phyloP scores from a whole-genome alignment of 2,113 vertebrate genomes.

The Manacus vitellinus region DNA sequence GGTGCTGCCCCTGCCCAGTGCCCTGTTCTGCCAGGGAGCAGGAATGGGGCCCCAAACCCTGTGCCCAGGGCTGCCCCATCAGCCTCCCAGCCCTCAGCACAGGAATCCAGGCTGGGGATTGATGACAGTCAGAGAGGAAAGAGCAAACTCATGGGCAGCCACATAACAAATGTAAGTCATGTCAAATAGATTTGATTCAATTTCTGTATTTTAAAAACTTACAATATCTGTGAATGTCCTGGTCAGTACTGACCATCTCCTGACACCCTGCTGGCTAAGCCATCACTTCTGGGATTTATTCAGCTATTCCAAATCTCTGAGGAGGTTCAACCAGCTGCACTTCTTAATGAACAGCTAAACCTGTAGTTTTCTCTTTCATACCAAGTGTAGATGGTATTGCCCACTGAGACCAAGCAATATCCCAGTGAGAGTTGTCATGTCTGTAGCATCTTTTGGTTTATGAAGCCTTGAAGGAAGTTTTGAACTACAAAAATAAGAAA shows the following conservation, averaged over 20 bases:
- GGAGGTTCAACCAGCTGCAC: background rate
- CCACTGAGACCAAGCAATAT: background rate
- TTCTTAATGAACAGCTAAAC: background rate
- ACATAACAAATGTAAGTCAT: background rate
- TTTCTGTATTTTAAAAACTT: background rate
- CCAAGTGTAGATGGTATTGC: background rate
- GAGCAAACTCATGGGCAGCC: background rate
- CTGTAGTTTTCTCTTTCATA: background rate
- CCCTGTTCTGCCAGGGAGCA: background rate
- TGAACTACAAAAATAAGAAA: background rate
- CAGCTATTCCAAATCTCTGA: background rate
- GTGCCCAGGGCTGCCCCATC: background rate
- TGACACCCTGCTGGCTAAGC: background rate
- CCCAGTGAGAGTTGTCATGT: background rate
- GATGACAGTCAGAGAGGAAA: background rate
- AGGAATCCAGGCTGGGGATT: background rate
- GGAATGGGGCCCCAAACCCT: background rate
- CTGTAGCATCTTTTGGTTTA: background rate
- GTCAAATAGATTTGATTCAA: background rate
- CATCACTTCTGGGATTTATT: background rate
- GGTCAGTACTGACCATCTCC: background rate
- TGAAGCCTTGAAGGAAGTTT: constrained; percentile 5
- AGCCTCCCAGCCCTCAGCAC: background rate
- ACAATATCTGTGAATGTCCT: background rate
- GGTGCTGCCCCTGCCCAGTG: background rate